Evolutionary conservation across 2,797 vertebrate species (phyloP).

Genomic region (Heteromormyrus szaboi): DNA sequence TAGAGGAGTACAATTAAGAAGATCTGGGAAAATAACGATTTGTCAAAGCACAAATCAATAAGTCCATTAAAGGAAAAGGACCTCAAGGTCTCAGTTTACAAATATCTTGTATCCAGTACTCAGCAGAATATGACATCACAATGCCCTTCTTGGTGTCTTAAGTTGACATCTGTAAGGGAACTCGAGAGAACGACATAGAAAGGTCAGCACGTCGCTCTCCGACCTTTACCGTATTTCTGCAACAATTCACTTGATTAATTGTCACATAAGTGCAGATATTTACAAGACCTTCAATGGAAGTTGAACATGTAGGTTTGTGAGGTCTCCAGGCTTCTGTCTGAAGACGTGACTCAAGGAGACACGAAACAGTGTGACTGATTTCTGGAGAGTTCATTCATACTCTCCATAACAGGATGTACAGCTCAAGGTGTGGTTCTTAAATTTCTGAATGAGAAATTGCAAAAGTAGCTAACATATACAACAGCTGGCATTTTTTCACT

Average conservation of each 20-base stretch:
- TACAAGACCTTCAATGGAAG: not conserved
- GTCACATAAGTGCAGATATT: not conserved
- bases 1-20: not conserved
- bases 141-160: not conserved
- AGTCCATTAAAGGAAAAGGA: not conserved
- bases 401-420: not conserved
- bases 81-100: not conserved
- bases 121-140: not conserved
- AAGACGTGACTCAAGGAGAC: not conserved
- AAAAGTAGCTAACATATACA: not conserved
- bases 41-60: conserved; percentile 17
- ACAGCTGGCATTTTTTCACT: not conserved
- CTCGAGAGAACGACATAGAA: not conserved
- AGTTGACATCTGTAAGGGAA: not conserved
- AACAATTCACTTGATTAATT: not conserved
- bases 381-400: not conserved
- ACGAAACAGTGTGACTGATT: not conserved
- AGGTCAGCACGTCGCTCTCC: not conserved
- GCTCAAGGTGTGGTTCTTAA: not conserved
- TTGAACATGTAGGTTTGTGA: not conserved
- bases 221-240: not conserved
- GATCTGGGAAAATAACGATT: not conserved
- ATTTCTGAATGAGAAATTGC: not conserved
- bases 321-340: not conserved
- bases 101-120: not conserved